Percentiles rank a stretch among this genome's conserved stretches.
phyloP scores from a whole-genome alignment of 2,888 invertebrate genomes.

The Conomelus anceps region DNA sequence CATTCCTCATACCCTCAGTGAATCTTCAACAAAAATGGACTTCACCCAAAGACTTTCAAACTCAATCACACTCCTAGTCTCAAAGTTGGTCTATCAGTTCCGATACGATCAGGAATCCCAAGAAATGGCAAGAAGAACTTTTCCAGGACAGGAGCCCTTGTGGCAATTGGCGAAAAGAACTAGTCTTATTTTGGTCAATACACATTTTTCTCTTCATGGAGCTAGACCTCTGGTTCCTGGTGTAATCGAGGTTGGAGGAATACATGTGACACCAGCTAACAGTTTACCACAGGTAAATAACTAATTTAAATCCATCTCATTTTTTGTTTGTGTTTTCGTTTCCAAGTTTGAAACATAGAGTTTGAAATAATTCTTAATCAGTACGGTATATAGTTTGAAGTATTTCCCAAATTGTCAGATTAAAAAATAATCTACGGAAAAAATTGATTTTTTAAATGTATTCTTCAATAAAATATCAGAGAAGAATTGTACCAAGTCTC shows the following conservation, averaged over 20 bases:
- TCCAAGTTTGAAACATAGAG: no score
- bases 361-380: no score
- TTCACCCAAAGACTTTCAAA: conserved; percentile 40
- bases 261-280: conserved; percentile 25
- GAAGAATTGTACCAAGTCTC: no score
- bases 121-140: conserved; percentile 33
- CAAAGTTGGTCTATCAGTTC: conserved; percentile 25
- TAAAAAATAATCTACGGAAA: no score
- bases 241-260: conserved; percentile 29
- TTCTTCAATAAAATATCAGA: no score
- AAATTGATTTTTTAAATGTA: no score
- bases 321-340: not conserved
- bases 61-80: conserved; percentile 33
- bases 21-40: conserved; percentile 34
- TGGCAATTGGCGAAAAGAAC: conserved; percentile 43
- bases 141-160: conserved; percentile 38
- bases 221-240: conserved; percentile 44
- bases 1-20: conserved; percentile 23
- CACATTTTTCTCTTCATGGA: conserved; percentile 44
- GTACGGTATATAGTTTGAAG: no score
- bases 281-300: conserved; percentile 29
- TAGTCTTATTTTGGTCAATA: conserved; percentile 47
- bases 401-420: no score
- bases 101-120: conserved; percentile 23
- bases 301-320: not conserved